These are phyloP conservation scores for Patella caerulea DNA, from an alignment of 2,888 invertebrate species.

Conservation along the genomic window DNA sequence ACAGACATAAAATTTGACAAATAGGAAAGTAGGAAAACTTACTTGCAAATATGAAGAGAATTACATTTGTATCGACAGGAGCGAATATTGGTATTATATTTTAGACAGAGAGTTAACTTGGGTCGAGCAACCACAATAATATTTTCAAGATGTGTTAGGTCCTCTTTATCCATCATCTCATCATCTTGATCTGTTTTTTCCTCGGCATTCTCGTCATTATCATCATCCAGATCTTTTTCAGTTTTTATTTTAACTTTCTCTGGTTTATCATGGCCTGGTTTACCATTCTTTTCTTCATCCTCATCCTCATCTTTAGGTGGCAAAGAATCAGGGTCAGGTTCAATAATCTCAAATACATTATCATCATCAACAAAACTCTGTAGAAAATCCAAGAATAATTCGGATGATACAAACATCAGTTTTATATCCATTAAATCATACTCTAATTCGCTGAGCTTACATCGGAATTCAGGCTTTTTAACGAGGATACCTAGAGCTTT, in stretches of 20 bases:
- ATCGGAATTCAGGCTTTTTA: neutral
- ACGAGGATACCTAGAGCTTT: neutral
- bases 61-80: neutral
- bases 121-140: neutral
- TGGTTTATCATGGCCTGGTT: neutral
- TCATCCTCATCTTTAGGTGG: neutral
- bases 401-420: neutral
- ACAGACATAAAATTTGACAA: too few species aligned
- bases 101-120: neutral
- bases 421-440: constrained; percentile 7
- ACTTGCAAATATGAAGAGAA: constrained; percentile 6
- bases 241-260: neutral
- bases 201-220: too few species aligned
- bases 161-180: neutral
- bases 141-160: neutral
- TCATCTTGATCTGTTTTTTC: neutral
- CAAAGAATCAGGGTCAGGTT: neutral
- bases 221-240: neutral
- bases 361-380: constrained; percentile 7
- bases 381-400: neutral
- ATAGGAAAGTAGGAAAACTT: neutral
- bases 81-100: neutral
- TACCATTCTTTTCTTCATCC: neutral
- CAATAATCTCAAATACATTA: constrained; percentile 1
- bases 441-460: neutral